These are phyloP conservation scores for Mormyrus iriodes DNA, from an alignment of 2,113 vertebrate species.

Conservation along the genomic window DNA sequence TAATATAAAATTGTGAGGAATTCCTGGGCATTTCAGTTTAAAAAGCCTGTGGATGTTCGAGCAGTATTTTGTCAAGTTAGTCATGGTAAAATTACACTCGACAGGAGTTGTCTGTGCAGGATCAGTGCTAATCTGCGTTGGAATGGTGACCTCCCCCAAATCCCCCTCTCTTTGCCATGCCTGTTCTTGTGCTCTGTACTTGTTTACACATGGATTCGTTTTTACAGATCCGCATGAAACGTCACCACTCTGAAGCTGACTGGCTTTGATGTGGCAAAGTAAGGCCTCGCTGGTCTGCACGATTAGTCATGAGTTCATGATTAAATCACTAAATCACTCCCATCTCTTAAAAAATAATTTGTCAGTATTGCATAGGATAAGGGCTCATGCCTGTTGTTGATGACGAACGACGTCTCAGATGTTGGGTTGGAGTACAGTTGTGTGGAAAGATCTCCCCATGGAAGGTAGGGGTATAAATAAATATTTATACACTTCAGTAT, in stretches of 20 bases:
- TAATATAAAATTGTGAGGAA: background rate
- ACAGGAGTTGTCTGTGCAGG: constrained; percentile 1
- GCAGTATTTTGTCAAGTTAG: background rate
- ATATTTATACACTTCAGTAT: background rate
- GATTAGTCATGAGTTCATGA: background rate
- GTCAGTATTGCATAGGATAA: background rate
- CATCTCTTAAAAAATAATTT: background rate
- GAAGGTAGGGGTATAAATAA: background rate
- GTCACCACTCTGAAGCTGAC: constrained; percentile 48
- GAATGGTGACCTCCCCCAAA: background rate
- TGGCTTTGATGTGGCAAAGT: constrained; percentile 71
- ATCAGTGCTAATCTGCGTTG: background rate
- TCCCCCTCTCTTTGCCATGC: background rate
- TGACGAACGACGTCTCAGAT: background rate
- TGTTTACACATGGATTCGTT: constrained; percentile 19
- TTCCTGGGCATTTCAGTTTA: background rate
- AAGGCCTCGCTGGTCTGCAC: constrained; percentile 14
- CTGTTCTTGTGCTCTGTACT: background rate
- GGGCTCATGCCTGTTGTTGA: background rate
- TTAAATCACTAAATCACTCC: background rate
- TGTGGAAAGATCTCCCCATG: background rate
- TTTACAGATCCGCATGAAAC: constrained; percentile 51
- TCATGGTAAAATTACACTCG: background rate
- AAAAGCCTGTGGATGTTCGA: background rate
- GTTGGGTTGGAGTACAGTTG: background rate